These are phyloP conservation scores for Cyclophora punctaria DNA, from an alignment of 2,888 invertebrate species.

Conservation along the genomic window DNA sequence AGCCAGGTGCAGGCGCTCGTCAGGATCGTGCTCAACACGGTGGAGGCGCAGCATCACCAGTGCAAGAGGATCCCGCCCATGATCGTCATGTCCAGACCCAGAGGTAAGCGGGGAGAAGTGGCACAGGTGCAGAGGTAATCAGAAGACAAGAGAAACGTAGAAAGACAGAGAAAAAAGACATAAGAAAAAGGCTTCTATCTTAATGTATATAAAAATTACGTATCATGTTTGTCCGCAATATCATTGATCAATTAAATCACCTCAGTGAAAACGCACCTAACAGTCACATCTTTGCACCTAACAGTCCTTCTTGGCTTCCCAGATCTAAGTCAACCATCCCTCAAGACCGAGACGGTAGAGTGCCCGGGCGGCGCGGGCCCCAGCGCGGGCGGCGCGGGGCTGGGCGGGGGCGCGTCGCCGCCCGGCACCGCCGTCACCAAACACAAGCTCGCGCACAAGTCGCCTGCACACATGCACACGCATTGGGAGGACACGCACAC, in stretches of 20 bases:
- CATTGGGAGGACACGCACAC: constrained; percentile 80
- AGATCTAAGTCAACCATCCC: constrained; percentile 86
- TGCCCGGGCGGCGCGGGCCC: constrained; percentile 16
- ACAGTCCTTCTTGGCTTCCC: constrained; percentile 40
- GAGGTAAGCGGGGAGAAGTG: too few species aligned
- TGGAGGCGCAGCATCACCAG: constrained; percentile 93
- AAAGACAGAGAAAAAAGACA: too few species aligned
- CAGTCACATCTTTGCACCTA: too few species aligned
- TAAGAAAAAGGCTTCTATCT: too few species aligned
- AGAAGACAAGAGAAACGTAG: too few species aligned
- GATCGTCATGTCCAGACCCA: constrained; percentile 82
- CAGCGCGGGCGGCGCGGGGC: background rate
- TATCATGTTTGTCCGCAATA: too few species aligned
- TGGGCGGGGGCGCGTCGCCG: constrained; percentile 8
- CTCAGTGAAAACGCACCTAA: too few species aligned
- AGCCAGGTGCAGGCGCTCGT: constrained; percentile 86
- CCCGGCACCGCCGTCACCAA: constrained; percentile 23
- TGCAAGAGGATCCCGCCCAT: constrained; percentile 90
- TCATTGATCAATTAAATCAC: too few species aligned
- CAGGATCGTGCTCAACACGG: constrained; percentile 91
- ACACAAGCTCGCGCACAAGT: constrained; percentile 44
- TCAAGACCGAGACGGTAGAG: constrained; percentile 75
- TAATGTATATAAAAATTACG: too few species aligned
- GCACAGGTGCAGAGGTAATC: constrained; percentile 78
- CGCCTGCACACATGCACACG: constrained; percentile 54